These are phyloP conservation scores for Drosophila rubida DNA, from an alignment of 2,888 invertebrate species.

Conservation along the genomic window DNA sequence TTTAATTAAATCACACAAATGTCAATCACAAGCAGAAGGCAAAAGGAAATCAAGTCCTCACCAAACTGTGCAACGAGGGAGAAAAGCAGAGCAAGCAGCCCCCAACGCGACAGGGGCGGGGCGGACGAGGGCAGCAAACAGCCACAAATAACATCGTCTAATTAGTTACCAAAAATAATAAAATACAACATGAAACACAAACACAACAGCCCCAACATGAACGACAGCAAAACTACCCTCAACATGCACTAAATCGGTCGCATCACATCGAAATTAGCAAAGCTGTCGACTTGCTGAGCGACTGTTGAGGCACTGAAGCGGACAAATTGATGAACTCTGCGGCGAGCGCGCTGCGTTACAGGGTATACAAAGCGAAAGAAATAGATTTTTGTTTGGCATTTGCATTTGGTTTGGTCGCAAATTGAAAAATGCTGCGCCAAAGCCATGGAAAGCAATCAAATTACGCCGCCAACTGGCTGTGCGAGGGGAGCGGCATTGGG, in stretches of 20 bases:
- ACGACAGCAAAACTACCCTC: constrained; percentile 2
- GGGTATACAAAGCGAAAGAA: constrained; percentile 19
- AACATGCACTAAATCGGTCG: too few species aligned
- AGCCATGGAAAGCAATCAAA: constrained; percentile 55
- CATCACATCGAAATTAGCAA: neutral
- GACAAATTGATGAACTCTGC: too few species aligned
- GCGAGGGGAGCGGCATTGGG: neutral
- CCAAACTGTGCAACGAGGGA: neutral
- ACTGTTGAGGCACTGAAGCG: too few species aligned
- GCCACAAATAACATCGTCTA: constrained; percentile 67
- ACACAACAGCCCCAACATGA: neutral
- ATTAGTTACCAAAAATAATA: constrained; percentile 62
- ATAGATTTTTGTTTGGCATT: constrained; percentile 56
- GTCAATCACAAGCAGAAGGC: constrained; percentile 59
- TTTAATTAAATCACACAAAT: constrained; percentile 76
- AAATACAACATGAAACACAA: constrained; percentile 10
- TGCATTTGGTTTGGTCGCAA: constrained; percentile 65
- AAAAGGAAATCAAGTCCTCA: constrained; percentile 17
- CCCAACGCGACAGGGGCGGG: too few species aligned
- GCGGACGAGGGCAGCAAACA: neutral
- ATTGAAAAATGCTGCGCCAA: constrained; percentile 55
- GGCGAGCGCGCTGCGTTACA: neutral
- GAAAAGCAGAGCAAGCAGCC: neutral
- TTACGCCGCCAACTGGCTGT: constrained; percentile 40
- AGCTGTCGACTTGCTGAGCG: neutral